Percentiles rank a stretch among this genome's conserved stretches.
Conservation (phyloP, 2,113 vertebrate genomes). For the Ceuthmochares aereus region DNA sequence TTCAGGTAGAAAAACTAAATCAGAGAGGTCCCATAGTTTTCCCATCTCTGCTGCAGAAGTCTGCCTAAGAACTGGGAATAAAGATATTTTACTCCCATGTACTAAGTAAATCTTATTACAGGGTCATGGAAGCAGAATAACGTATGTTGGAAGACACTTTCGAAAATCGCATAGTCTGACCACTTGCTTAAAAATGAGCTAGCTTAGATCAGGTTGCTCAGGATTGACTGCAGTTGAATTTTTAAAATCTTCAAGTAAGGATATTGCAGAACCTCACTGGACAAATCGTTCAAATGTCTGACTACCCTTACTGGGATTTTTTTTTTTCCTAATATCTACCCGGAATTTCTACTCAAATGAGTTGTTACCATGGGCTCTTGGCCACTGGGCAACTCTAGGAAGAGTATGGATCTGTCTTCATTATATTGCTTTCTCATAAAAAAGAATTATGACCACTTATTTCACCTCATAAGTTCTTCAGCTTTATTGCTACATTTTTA, state of each 20-base stretch:
- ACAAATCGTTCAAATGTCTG: not conserved
- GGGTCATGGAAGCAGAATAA: not conserved
- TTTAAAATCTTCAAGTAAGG: not conserved
- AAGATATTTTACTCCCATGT: not conserved
- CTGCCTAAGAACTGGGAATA: not conserved
- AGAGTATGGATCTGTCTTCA: not conserved
- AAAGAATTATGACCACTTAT: conserved; percentile 23
- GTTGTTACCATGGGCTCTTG: not conserved
- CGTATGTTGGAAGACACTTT: not conserved
- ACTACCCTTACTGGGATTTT: not conserved
- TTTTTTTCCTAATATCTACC: not conserved
- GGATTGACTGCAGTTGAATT: not conserved
- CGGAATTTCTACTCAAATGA: not conserved
- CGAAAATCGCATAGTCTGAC: not conserved
- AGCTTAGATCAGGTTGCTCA: not conserved
- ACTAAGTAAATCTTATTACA: not conserved
- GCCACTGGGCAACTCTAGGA: not conserved
- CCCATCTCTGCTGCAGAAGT: not conserved
- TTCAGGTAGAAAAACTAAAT: not conserved
- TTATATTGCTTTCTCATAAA: not conserved
- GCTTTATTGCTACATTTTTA: not conserved
- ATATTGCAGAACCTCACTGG: not conserved
- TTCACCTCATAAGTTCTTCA: conserved; percentile 1
- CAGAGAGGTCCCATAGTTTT: not conserved
- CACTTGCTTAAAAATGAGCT: not conserved